phyloP scores from a whole-genome alignment of 2,888 invertebrate species.

The Theretra japonica region DNA sequence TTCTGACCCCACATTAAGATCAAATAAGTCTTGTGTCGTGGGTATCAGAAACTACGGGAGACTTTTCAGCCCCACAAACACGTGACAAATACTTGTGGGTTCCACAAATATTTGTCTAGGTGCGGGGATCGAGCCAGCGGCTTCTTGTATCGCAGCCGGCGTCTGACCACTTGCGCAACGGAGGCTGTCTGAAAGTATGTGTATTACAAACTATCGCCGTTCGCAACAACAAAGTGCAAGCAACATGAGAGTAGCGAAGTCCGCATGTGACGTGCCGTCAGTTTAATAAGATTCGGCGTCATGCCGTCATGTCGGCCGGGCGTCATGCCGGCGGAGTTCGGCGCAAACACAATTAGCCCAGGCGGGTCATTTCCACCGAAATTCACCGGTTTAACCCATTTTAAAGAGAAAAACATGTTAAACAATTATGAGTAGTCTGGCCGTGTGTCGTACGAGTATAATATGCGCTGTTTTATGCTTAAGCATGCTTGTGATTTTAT shows the following conservation, averaged over 20 bases:
- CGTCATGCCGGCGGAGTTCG: conserved; percentile 2
- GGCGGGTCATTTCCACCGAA: conserved; percentile 23
- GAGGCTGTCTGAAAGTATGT: background rate
- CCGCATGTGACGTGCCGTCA: conserved; percentile 5
- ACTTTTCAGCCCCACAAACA: too few species aligned
- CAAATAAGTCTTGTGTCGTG: too few species aligned
- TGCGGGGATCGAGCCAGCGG: too few species aligned
- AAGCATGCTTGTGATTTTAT: too few species aligned
- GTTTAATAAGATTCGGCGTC: conserved; percentile 4
- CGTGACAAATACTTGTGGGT: too few species aligned
- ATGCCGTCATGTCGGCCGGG: background rate
- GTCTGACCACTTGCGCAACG: too few species aligned
- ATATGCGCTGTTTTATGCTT: background rate
- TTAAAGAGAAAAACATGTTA: conserved; percentile 12
- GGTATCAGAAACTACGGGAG: too few species aligned
- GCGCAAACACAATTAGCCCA: conserved; percentile 13
- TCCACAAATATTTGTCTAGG: too few species aligned
- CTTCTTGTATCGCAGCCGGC: too few species aligned
- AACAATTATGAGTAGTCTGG: background rate
- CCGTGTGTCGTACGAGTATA: background rate
- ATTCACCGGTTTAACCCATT: conserved; percentile 9
- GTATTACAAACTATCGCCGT: background rate
- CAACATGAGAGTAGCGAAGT: background rate
- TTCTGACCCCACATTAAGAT: too few species aligned
- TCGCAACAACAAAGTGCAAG: background rate